Evolutionary conservation across 2,113 vertebrate genomes (phyloP).

Genomic region (Casuarius casuarius): DNA sequence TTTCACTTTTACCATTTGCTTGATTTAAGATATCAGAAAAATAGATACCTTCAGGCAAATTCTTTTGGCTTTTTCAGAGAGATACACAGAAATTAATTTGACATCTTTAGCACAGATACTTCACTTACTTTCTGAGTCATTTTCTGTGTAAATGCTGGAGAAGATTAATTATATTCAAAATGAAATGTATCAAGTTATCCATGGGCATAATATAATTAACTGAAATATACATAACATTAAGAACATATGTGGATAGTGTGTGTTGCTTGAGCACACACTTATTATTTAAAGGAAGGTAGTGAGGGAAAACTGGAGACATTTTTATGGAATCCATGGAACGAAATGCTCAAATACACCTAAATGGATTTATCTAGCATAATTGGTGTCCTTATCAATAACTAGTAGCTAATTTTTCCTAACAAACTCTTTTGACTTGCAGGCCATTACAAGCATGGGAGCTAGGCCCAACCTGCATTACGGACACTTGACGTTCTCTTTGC

Average conservation of each 20-base stretch:
- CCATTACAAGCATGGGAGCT: too few species aligned
- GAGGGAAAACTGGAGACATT: not conserved
- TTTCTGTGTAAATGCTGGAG: not conserved
- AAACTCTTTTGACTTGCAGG: not conserved
- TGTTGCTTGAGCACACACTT: not conserved
- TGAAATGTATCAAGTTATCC: not conserved
- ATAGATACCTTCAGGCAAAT: not conserved
- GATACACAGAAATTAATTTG: not conserved
- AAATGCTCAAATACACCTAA: not conserved
- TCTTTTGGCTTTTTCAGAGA: not conserved
- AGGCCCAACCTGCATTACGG: too few species aligned
- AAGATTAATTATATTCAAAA: not conserved
- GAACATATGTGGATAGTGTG: not conserved
- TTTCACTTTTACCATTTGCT: not conserved
- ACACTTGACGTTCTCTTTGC: not conserved
- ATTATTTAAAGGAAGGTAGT: not conserved
- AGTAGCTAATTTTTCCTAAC: not conserved
- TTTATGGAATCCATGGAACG: not conserved
- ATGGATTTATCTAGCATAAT: not conserved
- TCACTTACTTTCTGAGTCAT: slow-evolving; percentile 1
- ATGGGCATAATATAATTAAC: not conserved
- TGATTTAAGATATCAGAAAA: not conserved
- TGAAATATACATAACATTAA: not conserved
- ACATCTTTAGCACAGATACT: not conserved
- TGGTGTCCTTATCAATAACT: not conserved